Percentiles rank a stretch among this genome's conserved stretches.
Conservation (phyloP, 2,888 invertebrate genomes). For the Rhagium mordax region DNA sequence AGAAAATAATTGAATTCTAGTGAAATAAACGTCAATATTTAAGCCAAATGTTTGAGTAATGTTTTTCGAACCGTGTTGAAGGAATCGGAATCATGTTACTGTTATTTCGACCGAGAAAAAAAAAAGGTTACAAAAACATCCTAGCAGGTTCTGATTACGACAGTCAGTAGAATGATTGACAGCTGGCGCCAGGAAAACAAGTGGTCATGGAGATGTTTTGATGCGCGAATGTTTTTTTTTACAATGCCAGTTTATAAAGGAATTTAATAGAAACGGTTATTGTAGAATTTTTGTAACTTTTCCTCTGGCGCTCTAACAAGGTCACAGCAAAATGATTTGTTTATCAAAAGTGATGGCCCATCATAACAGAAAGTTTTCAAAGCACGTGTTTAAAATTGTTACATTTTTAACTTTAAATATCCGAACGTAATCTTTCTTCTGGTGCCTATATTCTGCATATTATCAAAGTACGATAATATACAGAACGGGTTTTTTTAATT, state of each 20-base stretch:
- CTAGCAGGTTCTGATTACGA: constrained; percentile 44
- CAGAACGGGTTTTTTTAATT: no score
- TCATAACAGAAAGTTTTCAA: neutral
- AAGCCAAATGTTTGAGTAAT: neutral
- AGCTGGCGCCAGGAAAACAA: constrained; percentile 49
- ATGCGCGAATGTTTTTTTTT: constrained; percentile 29
- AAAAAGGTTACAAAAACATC: constrained; percentile 35
- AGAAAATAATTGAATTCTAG: neutral
- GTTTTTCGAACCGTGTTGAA: neutral
- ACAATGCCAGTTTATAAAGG: neutral
- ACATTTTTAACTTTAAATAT: neutral
- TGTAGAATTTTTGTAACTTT: neutral
- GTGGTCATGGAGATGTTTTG: constrained; percentile 38
- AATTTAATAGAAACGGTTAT: constrained; percentile 10
- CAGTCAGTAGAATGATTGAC: constrained; percentile 47
- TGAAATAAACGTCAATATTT: neutral
- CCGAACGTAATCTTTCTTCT: no score
- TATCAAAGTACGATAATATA: no score
- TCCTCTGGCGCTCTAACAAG: neutral
- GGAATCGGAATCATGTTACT: constrained; percentile 12
- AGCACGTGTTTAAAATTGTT: neutral
- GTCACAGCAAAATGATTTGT: neutral
- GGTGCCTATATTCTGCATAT: no score
- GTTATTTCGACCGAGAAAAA: constrained; percentile 29
- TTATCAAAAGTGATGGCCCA: neutral